Evolutionary conservation across 2,113 vertebrate species (phyloP).

Genomic region (Neoarius graeffei): DNA sequence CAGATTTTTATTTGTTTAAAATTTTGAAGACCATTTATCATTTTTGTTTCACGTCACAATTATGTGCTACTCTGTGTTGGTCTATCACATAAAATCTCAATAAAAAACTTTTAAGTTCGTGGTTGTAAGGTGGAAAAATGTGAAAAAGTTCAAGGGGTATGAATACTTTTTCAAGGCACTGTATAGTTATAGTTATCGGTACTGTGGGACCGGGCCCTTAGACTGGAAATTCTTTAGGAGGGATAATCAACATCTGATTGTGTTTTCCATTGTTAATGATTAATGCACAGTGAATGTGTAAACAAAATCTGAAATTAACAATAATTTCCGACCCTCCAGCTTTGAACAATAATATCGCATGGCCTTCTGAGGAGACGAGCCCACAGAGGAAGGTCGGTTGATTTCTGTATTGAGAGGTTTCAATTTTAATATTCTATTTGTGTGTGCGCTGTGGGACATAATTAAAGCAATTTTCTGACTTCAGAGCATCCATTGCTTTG

Average conservation of each 20-base stretch:
- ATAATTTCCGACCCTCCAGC: neutral
- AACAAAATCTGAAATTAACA: neutral
- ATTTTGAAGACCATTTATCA: too few relatives aligned
- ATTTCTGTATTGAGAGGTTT: constrained; percentile 22
- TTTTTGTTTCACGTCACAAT: too few relatives aligned
- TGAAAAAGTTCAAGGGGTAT: too few relatives aligned
- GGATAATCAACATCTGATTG: neutral
- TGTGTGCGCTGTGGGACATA: constrained; percentile 36
- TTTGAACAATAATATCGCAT: neutral
- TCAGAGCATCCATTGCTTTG: constrained; percentile 44
- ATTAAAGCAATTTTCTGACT: constrained; percentile 51
- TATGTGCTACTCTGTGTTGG: too few relatives aligned
- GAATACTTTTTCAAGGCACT: too few relatives aligned
- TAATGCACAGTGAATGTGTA: neutral
- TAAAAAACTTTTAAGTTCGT: too few relatives aligned
- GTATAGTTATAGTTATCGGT: too few relatives aligned
- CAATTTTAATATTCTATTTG: constrained; percentile 48
- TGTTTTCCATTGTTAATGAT: constrained; percentile 1
- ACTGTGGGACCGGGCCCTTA: too few relatives aligned
- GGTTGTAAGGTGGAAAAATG: too few relatives aligned
- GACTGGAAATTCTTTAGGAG: neutral
- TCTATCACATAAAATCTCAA: too few relatives aligned
- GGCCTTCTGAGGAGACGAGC: neutral
- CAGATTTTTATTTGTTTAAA: too few relatives aligned
- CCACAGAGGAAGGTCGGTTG: neutral